Conservation (phyloP, 2,113 vertebrate genomes). For the Arizona elegans region DNA sequence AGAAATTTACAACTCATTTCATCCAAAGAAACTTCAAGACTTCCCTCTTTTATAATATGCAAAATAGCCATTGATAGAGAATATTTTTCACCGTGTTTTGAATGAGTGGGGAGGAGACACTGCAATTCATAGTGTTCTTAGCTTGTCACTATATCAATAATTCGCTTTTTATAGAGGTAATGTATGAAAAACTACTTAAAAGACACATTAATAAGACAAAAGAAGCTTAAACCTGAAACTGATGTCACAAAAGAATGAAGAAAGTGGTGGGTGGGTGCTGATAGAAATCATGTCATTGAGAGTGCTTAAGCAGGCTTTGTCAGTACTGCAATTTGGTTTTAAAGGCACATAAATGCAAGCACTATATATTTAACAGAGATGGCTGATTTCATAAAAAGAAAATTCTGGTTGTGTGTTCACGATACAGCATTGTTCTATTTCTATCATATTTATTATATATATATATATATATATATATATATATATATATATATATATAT, state of each 20-base stretch:
- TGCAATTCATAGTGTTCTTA: slow-evolving; percentile 59
- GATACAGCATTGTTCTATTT: background rate
- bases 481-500: too few relatives aligned
- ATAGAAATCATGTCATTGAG: slow-evolving; percentile 47
- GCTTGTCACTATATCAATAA: slow-evolving; percentile 72
- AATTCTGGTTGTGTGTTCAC: background rate
- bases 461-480: too few relatives aligned
- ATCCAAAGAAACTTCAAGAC: slow-evolving; percentile 52
- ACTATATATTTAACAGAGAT: slow-evolving; percentile 25
- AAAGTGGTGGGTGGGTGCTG: background rate
- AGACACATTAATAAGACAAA: slow-evolving; percentile 75
- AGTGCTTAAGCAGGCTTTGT: slow-evolving; percentile 26
- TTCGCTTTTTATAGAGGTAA: slow-evolving; percentile 63
- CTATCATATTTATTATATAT: background rate
- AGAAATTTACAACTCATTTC: slow-evolving; percentile 64
- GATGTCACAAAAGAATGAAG: slow-evolving; percentile 63
- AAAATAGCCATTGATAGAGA: slow-evolving; percentile 61
- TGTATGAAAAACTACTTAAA: slow-evolving; percentile 66
- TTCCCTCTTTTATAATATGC: slow-evolving; percentile 60
- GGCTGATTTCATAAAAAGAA: slow-evolving; percentile 7
- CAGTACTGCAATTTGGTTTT: background rate
- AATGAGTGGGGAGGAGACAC: slow-evolving; percentile 46
- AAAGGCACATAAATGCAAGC: background rate
- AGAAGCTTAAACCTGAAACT: slow-evolving; percentile 68
- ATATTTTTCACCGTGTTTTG: slow-evolving; percentile 51